A percentile compares a stretch with the other conserved stretches of the same genome.
Evolutionary conservation across 2,113 vertebrate genomes (phyloP).

Genomic region (Psettodes erumei): DNA sequence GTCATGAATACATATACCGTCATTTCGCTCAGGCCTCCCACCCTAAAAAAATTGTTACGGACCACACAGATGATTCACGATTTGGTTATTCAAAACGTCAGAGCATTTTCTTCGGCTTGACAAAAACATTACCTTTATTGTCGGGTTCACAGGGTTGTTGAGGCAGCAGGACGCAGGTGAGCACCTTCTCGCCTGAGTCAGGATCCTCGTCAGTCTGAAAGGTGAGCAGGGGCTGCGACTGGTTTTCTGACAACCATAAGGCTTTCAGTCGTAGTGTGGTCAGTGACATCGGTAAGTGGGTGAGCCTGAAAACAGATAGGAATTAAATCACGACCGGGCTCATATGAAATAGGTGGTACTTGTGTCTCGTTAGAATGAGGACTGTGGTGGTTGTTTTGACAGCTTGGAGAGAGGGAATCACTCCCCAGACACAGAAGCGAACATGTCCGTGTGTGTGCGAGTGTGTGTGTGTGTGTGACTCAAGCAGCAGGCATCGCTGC

Average conservation of each 20-base stretch:
- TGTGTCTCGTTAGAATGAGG: neutral
- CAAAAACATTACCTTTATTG: conserved; percentile 85
- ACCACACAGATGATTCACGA: neutral
- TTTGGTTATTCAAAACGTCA: conserved; percentile 1
- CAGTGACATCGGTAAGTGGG: conserved; percentile 90
- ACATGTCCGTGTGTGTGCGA: conserved; percentile 26
- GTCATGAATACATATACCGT: neutral
- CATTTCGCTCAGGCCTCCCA: conserved; percentile 15
- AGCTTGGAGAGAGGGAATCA: neutral
- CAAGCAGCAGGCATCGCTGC: conserved; percentile 1
- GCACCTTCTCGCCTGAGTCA: conserved; percentile 91
- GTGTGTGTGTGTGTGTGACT: conserved; percentile 37
- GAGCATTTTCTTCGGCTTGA: neutral
- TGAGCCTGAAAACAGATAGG: conserved; percentile 81
- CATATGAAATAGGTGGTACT: neutral
- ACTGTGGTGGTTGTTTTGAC: conserved; percentile 15
- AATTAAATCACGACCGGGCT: neutral
- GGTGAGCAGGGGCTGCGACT: conserved; percentile 96
- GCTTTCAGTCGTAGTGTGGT: conserved; percentile 93
- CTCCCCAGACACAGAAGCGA: conserved; percentile 40
- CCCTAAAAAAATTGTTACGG: too few relatives aligned
- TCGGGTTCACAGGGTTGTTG: conserved; percentile 90
- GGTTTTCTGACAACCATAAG: conserved; percentile 98
- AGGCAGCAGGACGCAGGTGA: conserved; percentile 97
- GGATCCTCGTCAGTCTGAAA: conserved; percentile 94